Evolutionary conservation across 35 echinoderm and acorn worm species (phyloP).

Genomic region (Hemicentrotus pulcherrimus): DNA sequence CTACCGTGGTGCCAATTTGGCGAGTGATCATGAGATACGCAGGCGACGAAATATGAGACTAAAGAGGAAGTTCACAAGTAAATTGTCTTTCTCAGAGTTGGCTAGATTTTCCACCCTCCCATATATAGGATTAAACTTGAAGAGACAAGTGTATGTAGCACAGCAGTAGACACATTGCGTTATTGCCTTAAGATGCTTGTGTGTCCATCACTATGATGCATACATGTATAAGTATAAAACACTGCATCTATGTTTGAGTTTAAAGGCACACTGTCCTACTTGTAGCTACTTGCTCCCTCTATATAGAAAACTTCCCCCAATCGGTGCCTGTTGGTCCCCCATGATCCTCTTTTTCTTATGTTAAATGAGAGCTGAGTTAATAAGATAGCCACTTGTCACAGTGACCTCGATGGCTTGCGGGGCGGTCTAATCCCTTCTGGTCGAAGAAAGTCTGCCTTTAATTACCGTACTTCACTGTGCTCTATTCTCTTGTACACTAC

Average conservation of each 20-base stretch:
- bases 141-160: not conserved
- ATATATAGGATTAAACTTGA: not conserved
- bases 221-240: not conserved
- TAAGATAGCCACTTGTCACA: too few species aligned
- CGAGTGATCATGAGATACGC: constrained; percentile 40
- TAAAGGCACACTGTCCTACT: too few species aligned
- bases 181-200: not conserved
- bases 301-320: too few species aligned
- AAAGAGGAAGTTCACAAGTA: constrained; percentile 11
- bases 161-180: not conserved
- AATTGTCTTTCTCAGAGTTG: constrained; percentile 22
- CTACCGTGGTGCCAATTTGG: constrained; percentile 39
- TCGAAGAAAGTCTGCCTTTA: too few species aligned
- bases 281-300: too few species aligned
- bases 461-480: too few species aligned
- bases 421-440: too few species aligned
- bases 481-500: too few species aligned
- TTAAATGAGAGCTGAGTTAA: too few species aligned
- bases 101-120: constrained; percentile 8
- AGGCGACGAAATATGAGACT: constrained; percentile 36
- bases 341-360: too few species aligned
- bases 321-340: too few species aligned
- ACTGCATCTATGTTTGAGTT: not conserved
- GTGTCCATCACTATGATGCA: not conserved
- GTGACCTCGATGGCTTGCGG: too few species aligned